Evolutionary conservation across 2,797 vertebrate genomes (phyloP), one percentile per base, ranked within the genome.

Genomic region (Gobionotothen gibberifrons): DNA sequence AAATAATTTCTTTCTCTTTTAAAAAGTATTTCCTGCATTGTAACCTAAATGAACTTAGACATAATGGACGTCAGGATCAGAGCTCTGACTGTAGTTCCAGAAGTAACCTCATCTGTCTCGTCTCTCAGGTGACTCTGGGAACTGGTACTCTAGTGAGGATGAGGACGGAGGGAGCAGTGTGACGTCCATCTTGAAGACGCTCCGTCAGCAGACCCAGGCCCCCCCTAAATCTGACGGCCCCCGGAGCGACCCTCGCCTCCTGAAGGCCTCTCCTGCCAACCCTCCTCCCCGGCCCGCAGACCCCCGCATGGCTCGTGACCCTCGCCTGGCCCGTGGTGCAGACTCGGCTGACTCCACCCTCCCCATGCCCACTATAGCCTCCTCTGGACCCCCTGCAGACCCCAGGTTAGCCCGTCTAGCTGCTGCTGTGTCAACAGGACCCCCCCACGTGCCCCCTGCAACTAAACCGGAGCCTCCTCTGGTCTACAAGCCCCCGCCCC

Each of bases 101-200:
- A 21, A 0, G 8, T 29, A 52, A 57, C 68, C 22, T 40, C 42
- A 26, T 48, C 17, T 53, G 12, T 57, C 51, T 22, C 32, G 26
- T 17, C 57, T 68, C 74, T 2, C 19, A 98, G 97, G 97, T 11
- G 97, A 99, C 76, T 93, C 97, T 0, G 97, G 96, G 7, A 99
- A 97, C 86, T 99, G 98, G 98, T 99, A 99, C 85, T 99, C 98
- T 3, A 99, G 98, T 13, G 98, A 99, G 0, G 98, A 99, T 40
- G 98, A 99, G 1, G 98, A 99, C 0, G 97, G 97, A 0, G 95
- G 97, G 0, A 94, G 96, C 22, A 98, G 97, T 0, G 97, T 98
- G 61, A 97, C 96, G 5, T 97, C 96, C 43, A 99, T 99, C 52
- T 64, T 99, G 16, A 98, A 97, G 86, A 97, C 96, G 0, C 90